Conservation (phyloP, 1,140 invertebrate genomes). For the Anoplolepis gracilipes region DNA sequence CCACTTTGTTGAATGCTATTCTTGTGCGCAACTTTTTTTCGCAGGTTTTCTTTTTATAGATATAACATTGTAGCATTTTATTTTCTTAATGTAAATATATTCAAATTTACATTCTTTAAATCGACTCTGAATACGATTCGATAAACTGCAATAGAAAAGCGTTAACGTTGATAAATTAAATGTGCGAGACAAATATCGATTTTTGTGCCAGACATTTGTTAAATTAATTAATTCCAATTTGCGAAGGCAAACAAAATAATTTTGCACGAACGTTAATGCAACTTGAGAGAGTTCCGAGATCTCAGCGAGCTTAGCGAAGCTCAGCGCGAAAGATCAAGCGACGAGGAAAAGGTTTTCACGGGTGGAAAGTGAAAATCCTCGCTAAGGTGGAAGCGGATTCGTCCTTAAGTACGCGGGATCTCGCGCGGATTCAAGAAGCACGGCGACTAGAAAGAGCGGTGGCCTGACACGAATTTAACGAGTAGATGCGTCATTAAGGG, state of each 20-base stretch:
- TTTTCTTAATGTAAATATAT: background rate
- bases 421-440: conserved; percentile 57
- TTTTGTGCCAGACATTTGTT: background rate
- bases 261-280: conserved; percentile 24
- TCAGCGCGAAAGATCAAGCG: conserved; percentile 52
- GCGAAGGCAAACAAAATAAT: conserved; percentile 15
- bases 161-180: background rate
- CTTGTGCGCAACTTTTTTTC: background rate
- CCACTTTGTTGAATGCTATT: conserved; percentile 68
- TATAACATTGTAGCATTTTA: background rate
- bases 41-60: background rate
- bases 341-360: conserved; percentile 47
- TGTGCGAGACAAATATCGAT: background rate
- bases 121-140: background rate
- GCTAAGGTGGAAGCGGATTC: conserved; percentile 60
- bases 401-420: conserved; percentile 61
- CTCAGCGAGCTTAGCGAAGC: conserved; percentile 38
- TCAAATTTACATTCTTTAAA: background rate
- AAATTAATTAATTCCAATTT: conserved; percentile 5
- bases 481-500: conserved; percentile 82
- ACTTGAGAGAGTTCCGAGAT: conserved; percentile 21
- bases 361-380: conserved; percentile 66
- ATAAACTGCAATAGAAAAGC: background rate
- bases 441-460: conserved; percentile 64
- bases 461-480: conserved; percentile 83